Evolutionary conservation across 2,888 invertebrate species (phyloP).

Genomic region (Oscheius onirici): DNA sequence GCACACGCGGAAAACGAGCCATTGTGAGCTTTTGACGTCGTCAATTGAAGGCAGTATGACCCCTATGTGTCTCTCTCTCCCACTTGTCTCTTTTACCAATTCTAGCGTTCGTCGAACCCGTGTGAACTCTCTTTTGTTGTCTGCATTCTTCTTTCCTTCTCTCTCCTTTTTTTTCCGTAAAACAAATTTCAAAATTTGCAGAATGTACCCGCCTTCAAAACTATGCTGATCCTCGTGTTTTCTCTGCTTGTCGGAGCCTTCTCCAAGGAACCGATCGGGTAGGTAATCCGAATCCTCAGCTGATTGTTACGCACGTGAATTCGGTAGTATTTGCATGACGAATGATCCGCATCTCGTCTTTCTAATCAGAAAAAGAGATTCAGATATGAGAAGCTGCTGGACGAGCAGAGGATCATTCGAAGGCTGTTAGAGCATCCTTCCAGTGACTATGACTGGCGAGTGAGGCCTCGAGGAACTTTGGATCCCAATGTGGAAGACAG

Average conservation of each 20-base stretch:
- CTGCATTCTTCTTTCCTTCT: neutral
- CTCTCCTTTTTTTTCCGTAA: neutral
- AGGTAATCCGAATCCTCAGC: neutral
- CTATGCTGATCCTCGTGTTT: neutral
- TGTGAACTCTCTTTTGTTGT: conserved; percentile 11
- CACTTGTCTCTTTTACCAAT: conserved; percentile 1
- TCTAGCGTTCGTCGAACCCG: conserved; percentile 23
- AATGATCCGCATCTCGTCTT: neutral
- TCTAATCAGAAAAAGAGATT: neutral
- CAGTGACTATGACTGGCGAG: conserved; percentile 67
- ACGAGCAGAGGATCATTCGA: conserved; percentile 61
- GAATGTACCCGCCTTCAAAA: neutral
- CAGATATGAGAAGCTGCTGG: conserved; percentile 57
- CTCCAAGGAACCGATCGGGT: conserved; percentile 14
- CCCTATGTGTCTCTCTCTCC: too few species aligned
- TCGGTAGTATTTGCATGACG: conserved; percentile 7
- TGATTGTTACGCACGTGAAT: neutral
- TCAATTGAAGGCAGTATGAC: conserved; percentile 3
- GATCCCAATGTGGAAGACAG: conserved; percentile 31
- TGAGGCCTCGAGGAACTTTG: conserved; percentile 59
- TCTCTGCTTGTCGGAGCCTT: neutral
- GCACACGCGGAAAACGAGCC: conserved; percentile 17
- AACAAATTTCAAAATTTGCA: neutral
- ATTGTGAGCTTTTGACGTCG: conserved; percentile 4
- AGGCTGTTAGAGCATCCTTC: conserved; percentile 43